Percentiles rank a stretch among this genome's conserved stretches.
Evolutionary conservation across 1,140 invertebrate species (phyloP).

Genomic region (Tribolium madens): DNA sequence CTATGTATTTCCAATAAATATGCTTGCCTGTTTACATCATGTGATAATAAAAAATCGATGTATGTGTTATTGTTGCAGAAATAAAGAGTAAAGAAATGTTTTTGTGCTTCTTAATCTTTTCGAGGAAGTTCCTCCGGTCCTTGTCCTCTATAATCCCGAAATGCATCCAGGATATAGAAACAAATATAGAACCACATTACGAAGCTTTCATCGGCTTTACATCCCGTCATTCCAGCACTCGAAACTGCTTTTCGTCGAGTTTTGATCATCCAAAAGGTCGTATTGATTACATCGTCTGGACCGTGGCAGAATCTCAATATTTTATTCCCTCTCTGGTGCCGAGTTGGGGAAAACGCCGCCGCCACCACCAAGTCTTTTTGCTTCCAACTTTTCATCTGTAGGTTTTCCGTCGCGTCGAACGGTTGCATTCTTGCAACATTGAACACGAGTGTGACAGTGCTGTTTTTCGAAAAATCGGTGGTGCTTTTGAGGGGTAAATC

Average conservation of each 20-base stretch:
- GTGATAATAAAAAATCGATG: too few relatives aligned
- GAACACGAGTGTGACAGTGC: not conserved
- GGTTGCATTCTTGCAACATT: constrained; percentile 9
- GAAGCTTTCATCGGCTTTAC: not conserved
- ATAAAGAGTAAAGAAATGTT: not conserved
- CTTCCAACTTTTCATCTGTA: constrained; percentile 34
- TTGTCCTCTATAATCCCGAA: constrained; percentile 8
- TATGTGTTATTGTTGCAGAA: not conserved
- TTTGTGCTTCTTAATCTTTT: not conserved
- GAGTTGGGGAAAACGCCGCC: constrained; percentile 3
- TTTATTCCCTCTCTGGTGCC: constrained; percentile 32
- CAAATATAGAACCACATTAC: constrained; percentile 17
- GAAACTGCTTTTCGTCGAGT: constrained; percentile 50
- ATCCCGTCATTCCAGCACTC: constrained; percentile 9
- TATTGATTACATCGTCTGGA: constrained; percentile 45
- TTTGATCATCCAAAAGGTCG: constrained; percentile 48
- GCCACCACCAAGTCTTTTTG: constrained; percentile 10
- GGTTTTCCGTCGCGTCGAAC: constrained; percentile 21
- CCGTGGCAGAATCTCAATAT: constrained; percentile 49
- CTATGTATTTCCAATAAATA: too few relatives aligned
- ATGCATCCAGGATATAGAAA: constrained; percentile 21
- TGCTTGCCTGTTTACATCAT: too few relatives aligned
- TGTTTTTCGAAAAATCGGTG: not conserved
- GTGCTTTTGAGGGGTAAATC: constrained; percentile 10
- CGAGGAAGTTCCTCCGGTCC: not conserved